Conservation (phyloP, 1,140 invertebrate species). For the Saccostrea cuccullata region DNA sequence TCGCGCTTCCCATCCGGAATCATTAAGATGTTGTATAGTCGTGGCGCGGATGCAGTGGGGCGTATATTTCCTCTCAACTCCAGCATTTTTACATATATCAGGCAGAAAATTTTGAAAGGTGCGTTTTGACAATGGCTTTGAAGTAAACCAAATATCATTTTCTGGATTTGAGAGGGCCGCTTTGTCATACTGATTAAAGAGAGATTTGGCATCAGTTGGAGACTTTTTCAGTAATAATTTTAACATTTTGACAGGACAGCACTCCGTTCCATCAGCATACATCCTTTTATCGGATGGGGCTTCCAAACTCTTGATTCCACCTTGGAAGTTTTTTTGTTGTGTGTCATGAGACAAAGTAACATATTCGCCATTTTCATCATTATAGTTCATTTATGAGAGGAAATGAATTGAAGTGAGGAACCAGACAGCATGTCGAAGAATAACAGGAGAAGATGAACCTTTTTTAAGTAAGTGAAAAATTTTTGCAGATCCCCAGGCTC, state of each 20-base stretch:
- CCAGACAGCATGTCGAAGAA: background rate
- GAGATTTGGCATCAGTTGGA: background rate
- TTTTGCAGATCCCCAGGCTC: background rate
- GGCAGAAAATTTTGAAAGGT: background rate
- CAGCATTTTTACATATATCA: background rate
- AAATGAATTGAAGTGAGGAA: background rate
- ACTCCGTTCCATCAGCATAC: background rate
- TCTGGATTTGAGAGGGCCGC: background rate
- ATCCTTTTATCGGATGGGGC: background rate
- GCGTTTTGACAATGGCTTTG: background rate
- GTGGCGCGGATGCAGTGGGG: too few species aligned
- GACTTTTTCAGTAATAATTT: background rate
- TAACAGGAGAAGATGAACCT: background rate
- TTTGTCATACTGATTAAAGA: background rate
- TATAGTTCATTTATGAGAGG: background rate
- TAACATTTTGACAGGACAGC: background rate
- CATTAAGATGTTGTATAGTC: too few species aligned
- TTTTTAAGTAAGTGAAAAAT: background rate
- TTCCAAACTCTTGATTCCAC: background rate
- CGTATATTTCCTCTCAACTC: too few species aligned
- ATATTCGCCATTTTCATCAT: background rate
- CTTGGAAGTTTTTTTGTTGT: background rate
- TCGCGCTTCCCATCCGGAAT: too few species aligned
- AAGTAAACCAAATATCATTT: background rate
- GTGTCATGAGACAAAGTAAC: background rate